phyloP scores from a whole-genome alignment of 1,140 invertebrate species.

The Drosophila pachea region DNA sequence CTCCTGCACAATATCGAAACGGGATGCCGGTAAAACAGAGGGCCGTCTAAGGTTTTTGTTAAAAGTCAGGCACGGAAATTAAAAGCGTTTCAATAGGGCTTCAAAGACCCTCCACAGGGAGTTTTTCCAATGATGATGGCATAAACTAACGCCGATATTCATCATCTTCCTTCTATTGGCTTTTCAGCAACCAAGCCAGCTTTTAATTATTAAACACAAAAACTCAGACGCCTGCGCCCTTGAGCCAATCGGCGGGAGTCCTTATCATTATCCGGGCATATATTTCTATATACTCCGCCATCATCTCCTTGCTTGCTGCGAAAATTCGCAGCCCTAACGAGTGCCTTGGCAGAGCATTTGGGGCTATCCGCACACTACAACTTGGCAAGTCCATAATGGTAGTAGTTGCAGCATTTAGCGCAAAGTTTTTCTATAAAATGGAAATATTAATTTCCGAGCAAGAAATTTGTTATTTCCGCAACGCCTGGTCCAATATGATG shows the following conservation, averaged over 20 bases:
- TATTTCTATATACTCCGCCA: too few species aligned
- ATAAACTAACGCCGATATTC: too few species aligned
- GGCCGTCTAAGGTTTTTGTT: conserved; percentile 29
- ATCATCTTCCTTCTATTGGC: not conserved
- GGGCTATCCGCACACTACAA: not conserved
- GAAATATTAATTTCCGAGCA: conserved; percentile 76
- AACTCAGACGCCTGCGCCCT: too few species aligned
- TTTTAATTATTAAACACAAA: too few species aligned
- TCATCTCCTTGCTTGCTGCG: too few species aligned
- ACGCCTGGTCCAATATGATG: conserved; percentile 52
- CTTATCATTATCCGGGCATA: too few species aligned
- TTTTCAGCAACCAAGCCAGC: too few species aligned
- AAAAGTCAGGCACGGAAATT: conserved; percentile 33
- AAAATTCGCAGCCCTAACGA: too few species aligned
- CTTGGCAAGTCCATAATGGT: not conserved
- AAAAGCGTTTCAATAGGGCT: conserved; percentile 23
- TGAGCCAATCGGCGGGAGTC: too few species aligned
- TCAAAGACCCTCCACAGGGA: not conserved
- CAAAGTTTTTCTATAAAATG: conserved; percentile 71
- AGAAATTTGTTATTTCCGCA: conserved; percentile 76
- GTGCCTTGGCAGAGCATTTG: not conserved
- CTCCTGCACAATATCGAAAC: conserved; percentile 12
- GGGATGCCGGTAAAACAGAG: conserved; percentile 3
- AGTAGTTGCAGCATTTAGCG: conserved; percentile 8
- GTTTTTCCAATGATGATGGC: not conserved